A percentile compares a stretch with the other conserved stretches of the same genome.
phyloP scores from a whole-genome alignment of 2,113 vertebrate species.

The Tetrax tetrax region DNA sequence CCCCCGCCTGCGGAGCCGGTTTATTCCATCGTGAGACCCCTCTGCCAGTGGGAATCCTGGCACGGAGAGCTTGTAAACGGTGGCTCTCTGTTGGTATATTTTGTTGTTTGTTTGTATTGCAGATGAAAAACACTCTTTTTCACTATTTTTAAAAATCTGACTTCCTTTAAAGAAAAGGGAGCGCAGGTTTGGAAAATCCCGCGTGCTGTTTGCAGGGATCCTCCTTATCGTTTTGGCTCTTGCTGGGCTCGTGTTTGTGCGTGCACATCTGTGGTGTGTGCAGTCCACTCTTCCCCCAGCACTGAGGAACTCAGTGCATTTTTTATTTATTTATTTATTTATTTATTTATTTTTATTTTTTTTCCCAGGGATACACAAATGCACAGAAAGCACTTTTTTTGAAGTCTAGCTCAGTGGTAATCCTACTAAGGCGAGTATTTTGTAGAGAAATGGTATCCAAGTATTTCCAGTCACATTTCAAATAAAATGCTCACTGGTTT shows the following conservation, averaged over 20 bases:
- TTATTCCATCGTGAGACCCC: not conserved
- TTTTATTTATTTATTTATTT: no score
- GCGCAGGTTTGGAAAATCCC: not conserved
- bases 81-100: not conserved
- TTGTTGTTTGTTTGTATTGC: not conserved
- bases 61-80: not conserved
- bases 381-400: not conserved
- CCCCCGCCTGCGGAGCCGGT: not conserved
- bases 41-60: not conserved
- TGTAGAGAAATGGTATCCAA: not conserved
- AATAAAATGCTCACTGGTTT: slow-evolving; percentile 1
- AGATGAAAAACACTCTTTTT: not conserved
- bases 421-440: not conserved
- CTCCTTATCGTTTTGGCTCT: not conserved
- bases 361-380: not conserved
- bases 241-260: not conserved
- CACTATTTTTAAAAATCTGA: not conserved
- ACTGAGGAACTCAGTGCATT: not conserved
- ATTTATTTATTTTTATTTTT: not conserved
- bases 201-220: not conserved
- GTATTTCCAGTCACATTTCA: not conserved
- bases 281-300: not conserved
- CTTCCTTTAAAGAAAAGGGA: not conserved
- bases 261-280: not conserved
- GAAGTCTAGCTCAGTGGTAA: not conserved